Percentiles rank a stretch among this genome's conserved stretches.
phyloP scores from a whole-genome alignment of 2,888 invertebrate genomes.

The Lissonota sp. region DNA sequence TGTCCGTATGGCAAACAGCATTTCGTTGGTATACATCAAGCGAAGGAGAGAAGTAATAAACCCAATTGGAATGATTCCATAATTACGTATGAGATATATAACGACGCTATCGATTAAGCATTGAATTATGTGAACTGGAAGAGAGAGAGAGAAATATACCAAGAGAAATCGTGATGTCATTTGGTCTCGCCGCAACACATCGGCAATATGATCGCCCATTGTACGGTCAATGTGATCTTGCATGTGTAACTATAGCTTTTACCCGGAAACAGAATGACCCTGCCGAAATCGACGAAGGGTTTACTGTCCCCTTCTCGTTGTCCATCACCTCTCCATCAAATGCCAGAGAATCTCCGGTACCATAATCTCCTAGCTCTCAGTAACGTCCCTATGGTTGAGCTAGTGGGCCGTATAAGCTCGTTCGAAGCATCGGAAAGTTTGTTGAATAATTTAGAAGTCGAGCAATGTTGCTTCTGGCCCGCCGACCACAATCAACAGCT shows the following conservation, averaged over 20 bases:
- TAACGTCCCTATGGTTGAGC: slow-evolving; percentile 38
- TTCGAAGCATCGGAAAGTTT: slow-evolving; percentile 56
- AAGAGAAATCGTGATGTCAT: slow-evolving; percentile 7
- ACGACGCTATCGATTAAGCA: slow-evolving; percentile 57
- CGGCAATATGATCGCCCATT: neutral
- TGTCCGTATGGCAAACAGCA: no score
- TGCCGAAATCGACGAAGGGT: slow-evolving; percentile 10
- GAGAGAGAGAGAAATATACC: neutral
- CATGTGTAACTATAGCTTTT: slow-evolving; percentile 45
- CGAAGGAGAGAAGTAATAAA: slow-evolving; percentile 41
- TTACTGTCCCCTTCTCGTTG: neutral
- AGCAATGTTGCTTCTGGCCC: slow-evolving; percentile 62
- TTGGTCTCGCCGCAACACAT: neutral
- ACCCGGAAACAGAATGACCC: neutral
- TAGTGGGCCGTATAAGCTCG: slow-evolving; percentile 36
- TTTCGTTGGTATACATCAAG: neutral
- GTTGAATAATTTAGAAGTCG: slow-evolving; percentile 64
- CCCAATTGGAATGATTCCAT: slow-evolving; percentile 62
- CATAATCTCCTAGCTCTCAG: neutral
- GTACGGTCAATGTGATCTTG: slow-evolving; percentile 55
- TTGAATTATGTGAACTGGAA: slow-evolving; percentile 43
- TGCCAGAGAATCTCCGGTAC: slow-evolving; percentile 29
- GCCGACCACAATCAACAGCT: slow-evolving; percentile 61
- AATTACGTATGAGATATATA: slow-evolving; percentile 63
- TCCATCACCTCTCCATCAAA: slow-evolving; percentile 30